phyloP scores from a whole-genome alignment of 2,888 invertebrate genomes.

The Notodonta dromedarius region DNA sequence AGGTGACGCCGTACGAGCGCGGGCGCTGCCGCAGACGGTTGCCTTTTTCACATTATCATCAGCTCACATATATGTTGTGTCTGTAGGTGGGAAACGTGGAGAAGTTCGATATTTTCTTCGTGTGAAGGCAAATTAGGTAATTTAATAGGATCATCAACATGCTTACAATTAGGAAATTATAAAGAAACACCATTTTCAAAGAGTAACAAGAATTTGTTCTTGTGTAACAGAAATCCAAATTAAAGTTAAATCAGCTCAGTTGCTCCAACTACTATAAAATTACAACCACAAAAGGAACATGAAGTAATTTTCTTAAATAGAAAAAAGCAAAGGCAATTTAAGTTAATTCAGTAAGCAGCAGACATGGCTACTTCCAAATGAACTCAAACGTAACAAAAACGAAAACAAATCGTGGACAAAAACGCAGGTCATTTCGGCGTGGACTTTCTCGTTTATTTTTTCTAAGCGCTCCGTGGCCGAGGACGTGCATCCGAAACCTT shows the following conservation, averaged over 20 bases:
- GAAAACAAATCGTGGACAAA: conserved; percentile 82
- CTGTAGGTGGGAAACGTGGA: not conserved
- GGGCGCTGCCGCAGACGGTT: conserved; percentile 45
- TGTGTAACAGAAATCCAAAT: not conserved
- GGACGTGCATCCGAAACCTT: conserved; percentile 83
- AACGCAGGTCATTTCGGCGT: conserved; percentile 82
- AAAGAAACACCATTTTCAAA: too few relatives aligned
- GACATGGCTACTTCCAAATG: conserved; percentile 83
- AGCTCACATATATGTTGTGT: conserved; percentile 17
- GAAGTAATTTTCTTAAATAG: conserved; percentile 58
- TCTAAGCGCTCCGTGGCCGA: conserved; percentile 69
- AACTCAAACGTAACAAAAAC: conserved; percentile 83
- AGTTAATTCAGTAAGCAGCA: conserved; percentile 82
- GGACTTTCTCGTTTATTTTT: conserved; percentile 81
- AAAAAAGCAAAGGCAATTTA: conserved; percentile 77
- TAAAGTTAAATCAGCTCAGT: not conserved
- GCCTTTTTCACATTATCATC: conserved; percentile 43
- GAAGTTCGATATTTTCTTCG: not conserved
- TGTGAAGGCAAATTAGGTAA: not conserved
- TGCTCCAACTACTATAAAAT: conserved; percentile 39
- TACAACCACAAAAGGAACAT: conserved; percentile 61
- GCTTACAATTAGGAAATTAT: too few relatives aligned
- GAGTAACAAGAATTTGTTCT: too few relatives aligned
- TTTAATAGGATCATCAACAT: too few relatives aligned
- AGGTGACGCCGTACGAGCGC: conserved; percentile 57